These are phyloP conservation scores for Clamator glandarius DNA, from an alignment of 2,797 vertebrate species.

Conservation along the genomic window DNA sequence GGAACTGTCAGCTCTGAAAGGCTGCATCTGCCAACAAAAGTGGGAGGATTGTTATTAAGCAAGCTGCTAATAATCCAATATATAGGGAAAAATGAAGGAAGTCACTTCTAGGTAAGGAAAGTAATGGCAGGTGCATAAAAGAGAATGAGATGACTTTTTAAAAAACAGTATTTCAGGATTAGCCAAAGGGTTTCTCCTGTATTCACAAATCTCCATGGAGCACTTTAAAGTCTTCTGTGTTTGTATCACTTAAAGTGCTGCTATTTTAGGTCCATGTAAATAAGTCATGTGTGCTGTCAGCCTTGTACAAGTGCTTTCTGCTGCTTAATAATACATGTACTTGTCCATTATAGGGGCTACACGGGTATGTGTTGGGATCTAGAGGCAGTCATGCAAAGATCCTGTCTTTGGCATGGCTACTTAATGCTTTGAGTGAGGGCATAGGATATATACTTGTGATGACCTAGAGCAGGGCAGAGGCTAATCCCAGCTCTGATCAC, in stretches of 20 bases:
- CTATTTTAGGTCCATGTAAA: slow-evolving; percentile 79
- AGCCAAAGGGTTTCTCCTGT: slow-evolving; percentile 62
- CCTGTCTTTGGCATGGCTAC: slow-evolving; percentile 37
- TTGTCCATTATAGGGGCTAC: slow-evolving; percentile 84
- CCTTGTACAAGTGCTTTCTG: slow-evolving; percentile 77
- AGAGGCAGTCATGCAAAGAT: slow-evolving; percentile 75
- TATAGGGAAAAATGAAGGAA: slow-evolving; percentile 44
- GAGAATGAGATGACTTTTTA: slow-evolving; percentile 36
- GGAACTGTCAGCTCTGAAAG: slow-evolving; percentile 18
- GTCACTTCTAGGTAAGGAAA: slow-evolving; percentile 34
- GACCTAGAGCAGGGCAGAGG: slow-evolving; percentile 39
- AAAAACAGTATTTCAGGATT: slow-evolving; percentile 57
- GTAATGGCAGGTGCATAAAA: slow-evolving; percentile 49
- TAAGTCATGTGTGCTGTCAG: slow-evolving; percentile 74
- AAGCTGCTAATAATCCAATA: slow-evolving; percentile 29
- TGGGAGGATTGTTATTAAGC: slow-evolving; percentile 23
- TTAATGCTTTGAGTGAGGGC: slow-evolving; percentile 56
- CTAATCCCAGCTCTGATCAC: slow-evolving; percentile 47
- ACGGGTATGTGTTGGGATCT: slow-evolving; percentile 68
- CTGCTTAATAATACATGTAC: slow-evolving; percentile 85
- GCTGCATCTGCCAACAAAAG: slow-evolving; percentile 30
- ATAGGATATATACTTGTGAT: neutral
- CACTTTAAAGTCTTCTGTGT: slow-evolving; percentile 76
- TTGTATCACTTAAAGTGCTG: slow-evolving; percentile 78
- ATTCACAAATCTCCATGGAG: slow-evolving; percentile 69